These are phyloP conservation scores for Lacerta viridis DNA, from an alignment of 2,797 vertebrate genomes.

Conservation along the genomic window DNA sequence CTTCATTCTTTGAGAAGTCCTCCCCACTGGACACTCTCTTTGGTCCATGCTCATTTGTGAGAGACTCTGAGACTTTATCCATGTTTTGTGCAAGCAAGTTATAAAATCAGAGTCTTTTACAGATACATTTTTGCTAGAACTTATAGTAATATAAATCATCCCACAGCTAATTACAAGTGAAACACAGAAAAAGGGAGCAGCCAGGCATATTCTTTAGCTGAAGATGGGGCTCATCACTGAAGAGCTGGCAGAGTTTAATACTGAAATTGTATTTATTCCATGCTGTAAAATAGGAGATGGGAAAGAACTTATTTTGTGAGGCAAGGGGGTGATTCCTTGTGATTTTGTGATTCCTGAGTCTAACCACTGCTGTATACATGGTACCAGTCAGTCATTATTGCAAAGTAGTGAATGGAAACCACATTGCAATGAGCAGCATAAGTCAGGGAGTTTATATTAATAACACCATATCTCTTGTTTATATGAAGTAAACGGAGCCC, in stretches of 20 bases:
- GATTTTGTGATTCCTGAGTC: not conserved
- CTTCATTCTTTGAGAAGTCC: slow-evolving; percentile 33
- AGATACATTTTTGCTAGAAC: slow-evolving; percentile 39
- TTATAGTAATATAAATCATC: not conserved
- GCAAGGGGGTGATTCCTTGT: not conserved
- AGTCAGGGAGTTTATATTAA: slow-evolving; percentile 49
- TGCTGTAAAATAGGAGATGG: not conserved
- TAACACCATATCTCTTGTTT: slow-evolving; percentile 44
- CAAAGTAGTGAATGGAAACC: slow-evolving; percentile 33
- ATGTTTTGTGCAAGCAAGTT: slow-evolving; percentile 37
- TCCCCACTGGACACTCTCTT: slow-evolving; percentile 38
- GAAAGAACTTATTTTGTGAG: not conserved
- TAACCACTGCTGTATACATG: not conserved
- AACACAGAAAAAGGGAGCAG: slow-evolving; percentile 22
- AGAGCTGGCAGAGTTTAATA: slow-evolving; percentile 15
- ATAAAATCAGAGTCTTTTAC: slow-evolving; percentile 37
- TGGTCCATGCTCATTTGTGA: slow-evolving; percentile 16
- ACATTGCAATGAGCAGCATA: slow-evolving; percentile 59
- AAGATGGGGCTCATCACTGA: slow-evolving; percentile 28
- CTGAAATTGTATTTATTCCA: slow-evolving; percentile 48
- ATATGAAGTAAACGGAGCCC: not conserved
- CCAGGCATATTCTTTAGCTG: not conserved
- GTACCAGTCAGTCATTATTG: not conserved
- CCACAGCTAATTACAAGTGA: slow-evolving; percentile 32
- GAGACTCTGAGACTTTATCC: slow-evolving; percentile 41